These are phyloP conservation scores for human DNA, from an alignment of 2,113 vertebrate genomes.

Conservation along the genomic window GRCh38 chr11:61811001-61811500, in stretches of 20 bases:
- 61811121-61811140: slow-evolving; percentile 48
- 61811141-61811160: slow-evolving; percentile 18
- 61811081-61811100: not conserved
- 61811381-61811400: no score
- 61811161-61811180: not conserved
- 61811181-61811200: not conserved
- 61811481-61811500: no score
- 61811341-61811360: no score
- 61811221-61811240: not conserved
- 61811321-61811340: no score
- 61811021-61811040: slow-evolving; percentile 87
- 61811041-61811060: slow-evolving; percentile 91
- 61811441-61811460: no score
- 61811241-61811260: not conserved
- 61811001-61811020: slow-evolving; percentile 87
- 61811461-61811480: no score
- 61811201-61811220: not conserved
- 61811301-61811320: not conserved
- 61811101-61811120: not conserved
- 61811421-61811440: no score
- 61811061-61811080: slow-evolving; percentile 89
- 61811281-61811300: not conserved
- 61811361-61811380: no score
- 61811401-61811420: no score
- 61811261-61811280: not conserved